A percentile compares a stretch with the other conserved stretches of the same genome.
These are phyloP conservation scores for Hippocampus guttulatus DNA, from an alignment of 2,113 vertebrate species.

Conservation along the genomic window DNA sequence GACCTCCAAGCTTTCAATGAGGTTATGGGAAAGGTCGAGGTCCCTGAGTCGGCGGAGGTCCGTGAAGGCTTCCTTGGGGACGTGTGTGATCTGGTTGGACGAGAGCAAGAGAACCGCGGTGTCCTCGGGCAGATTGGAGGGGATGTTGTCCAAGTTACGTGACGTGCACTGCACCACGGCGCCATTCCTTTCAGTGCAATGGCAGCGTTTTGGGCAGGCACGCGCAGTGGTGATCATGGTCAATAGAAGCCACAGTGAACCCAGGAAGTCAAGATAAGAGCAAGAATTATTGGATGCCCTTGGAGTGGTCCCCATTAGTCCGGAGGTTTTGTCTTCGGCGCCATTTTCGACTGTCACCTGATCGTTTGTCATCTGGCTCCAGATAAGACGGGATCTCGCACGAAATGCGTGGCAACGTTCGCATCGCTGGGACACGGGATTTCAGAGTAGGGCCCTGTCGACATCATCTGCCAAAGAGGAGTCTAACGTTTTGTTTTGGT, in stretches of 20 bases:
- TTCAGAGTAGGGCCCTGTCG: not conserved
- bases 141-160: conserved; percentile 75
- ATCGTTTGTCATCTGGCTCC: not conserved
- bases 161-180: conserved; percentile 79
- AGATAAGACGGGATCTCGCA: not conserved
- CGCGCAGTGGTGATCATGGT: not conserved
- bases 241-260: conserved; percentile 30
- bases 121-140: conserved; percentile 75
- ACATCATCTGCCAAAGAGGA: not conserved
- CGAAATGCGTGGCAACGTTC: conserved; percentile 1
- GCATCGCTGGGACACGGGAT: conserved; percentile 3
- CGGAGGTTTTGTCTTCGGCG: not conserved
- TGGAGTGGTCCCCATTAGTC: conserved; percentile 47
- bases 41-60: conserved; percentile 78
- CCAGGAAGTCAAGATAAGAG: not conserved
- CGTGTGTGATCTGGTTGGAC: conserved; percentile 76
- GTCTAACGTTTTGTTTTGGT: not conserved
- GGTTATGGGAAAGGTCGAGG: conserved; percentile 80
- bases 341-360: not conserved
- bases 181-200: conserved; percentile 73
- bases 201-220: conserved; percentile 78
- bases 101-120: conserved; percentile 79
- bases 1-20: conserved; percentile 77
- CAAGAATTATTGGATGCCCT: conserved; percentile 10
- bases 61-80: conserved; percentile 77